phyloP scores from a whole-genome alignment of 2,797 vertebrate genomes.

The Silurus aristotelis region DNA sequence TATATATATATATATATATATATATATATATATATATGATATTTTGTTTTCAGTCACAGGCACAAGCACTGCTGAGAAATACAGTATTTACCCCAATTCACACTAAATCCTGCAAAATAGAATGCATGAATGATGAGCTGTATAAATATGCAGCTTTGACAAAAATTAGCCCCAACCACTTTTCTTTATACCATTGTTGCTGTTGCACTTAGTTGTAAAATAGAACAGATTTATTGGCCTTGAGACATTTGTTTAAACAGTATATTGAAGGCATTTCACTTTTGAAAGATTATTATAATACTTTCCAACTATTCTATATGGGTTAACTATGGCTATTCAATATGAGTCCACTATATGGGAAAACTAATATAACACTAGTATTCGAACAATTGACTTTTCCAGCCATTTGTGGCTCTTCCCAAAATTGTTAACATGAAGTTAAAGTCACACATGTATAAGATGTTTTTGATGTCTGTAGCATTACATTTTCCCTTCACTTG shows the following conservation, averaged over 20 bases:
- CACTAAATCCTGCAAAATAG: neutral
- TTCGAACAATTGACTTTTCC: too few species aligned
- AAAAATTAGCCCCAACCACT: neutral
- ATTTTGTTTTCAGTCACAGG: neutral
- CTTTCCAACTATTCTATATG: neutral
- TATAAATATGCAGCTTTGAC: neutral
- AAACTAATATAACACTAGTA: too few species aligned
- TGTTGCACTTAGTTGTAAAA: neutral
- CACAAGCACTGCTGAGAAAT: neutral
- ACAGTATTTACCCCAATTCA: neutral
- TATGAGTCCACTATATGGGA: too few species aligned
- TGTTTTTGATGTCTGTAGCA: too few species aligned
- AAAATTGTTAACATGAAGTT: too few species aligned
- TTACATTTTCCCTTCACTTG: too few species aligned
- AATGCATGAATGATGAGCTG: neutral
- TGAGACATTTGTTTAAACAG: neutral
- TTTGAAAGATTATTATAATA: neutral
- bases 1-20: too few species aligned
- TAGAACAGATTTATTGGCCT: neutral
- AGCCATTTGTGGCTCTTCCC: too few species aligned
- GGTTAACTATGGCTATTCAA: too few species aligned
- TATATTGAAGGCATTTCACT: neutral
- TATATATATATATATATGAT: too few species aligned
- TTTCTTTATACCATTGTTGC: neutral
- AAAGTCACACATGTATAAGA: too few species aligned